Evolutionary conservation across 2,888 invertebrate genomes (phyloP), one percentile per base, ranked within the genome.

Genomic region (Drosophila antonietae): DNA sequence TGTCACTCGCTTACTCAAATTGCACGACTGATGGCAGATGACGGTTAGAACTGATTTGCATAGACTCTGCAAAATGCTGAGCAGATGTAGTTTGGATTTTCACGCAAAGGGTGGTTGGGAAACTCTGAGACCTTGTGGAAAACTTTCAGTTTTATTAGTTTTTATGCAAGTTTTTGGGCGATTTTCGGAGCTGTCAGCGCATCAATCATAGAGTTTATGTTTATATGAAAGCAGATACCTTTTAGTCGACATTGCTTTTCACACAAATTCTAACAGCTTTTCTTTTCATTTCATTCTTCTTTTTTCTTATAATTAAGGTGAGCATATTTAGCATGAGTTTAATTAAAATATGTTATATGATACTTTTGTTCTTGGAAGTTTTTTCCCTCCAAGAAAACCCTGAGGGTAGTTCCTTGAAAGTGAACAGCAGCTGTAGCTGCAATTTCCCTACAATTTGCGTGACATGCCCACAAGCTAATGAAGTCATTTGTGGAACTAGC

Each of bases 1-100:
- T 91, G 91, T 91, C 91, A 91, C 81, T 86, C 86, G 82, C 81
- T 87, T 91, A 83, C 91, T 91, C 91, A 91, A 90, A 91, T 91
- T 91, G 91, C 91, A 90, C 59, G 46, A 59, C 65, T 68, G 75
- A 71, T 35, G 47, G 23, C 39, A 65, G 60, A 43, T 73, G 69
- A 71, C 68, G 67, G 64, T 68, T 72, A 33, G 18, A 56, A 51
- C 88, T 83, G 75, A 87, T 88, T 88, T 89, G 83, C 87, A 88
- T 88, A 88, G 69, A 47, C 35, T 35, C 20, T 43, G 56, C n/a
- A 5, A 18, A 41, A 35, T 61, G 35, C 69, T 67, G 43, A 58
- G 68, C 86, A 83, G 83, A 52, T 82, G 83, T 46, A 33, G 0
- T 35, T 1, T 6, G 31, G 12, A 23, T 68, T 80, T 66, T 61